phyloP scores from a whole-genome alignment of 2,797 vertebrate genomes.

The Etheostoma nigrum region DNA sequence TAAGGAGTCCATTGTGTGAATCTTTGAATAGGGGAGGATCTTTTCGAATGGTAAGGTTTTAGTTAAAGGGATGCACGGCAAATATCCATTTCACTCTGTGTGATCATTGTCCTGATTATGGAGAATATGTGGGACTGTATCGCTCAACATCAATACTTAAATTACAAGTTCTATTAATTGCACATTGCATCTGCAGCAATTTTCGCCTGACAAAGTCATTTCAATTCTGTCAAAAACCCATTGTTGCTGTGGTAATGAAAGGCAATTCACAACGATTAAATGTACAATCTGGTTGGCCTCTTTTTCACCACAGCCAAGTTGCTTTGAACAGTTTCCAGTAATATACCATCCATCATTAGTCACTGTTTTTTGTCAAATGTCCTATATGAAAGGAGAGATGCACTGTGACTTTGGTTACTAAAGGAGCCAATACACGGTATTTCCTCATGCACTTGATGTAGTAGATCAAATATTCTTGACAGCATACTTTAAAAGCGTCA shows the following conservation, averaged over 20 bases:
- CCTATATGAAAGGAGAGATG: slow-evolving; percentile 21
- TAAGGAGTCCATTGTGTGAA: slow-evolving; percentile 38
- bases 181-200: slow-evolving; percentile 42
- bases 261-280: slow-evolving; percentile 64
- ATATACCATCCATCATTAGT: slow-evolving; percentile 49
- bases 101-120: slow-evolving; percentile 60
- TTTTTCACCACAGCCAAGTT: slow-evolving; percentile 53
- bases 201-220: slow-evolving; percentile 57
- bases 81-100: slow-evolving; percentile 46
- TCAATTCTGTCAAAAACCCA: slow-evolving; percentile 60
- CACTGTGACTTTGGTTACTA: slow-evolving; percentile 38
- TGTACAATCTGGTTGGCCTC: slow-evolving; percentile 61
- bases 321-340: slow-evolving; percentile 45
- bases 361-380: slow-evolving; percentile 38
- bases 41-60: slow-evolving; percentile 45
- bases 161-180: slow-evolving; percentile 75
- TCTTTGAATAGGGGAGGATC: slow-evolving; percentile 36
- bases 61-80: slow-evolving; percentile 44
- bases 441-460: slow-evolving; percentile 27
- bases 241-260: slow-evolving; percentile 65
- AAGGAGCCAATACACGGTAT: slow-evolving; percentile 12
- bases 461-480: slow-evolving; percentile 41
- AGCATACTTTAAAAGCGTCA: slow-evolving; percentile 44
- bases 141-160: slow-evolving; percentile 73
- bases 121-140: slow-evolving; percentile 66